phyloP scores from a whole-genome alignment of 2,113 vertebrate genomes.

The Epinephelus lanceolatus region DNA sequence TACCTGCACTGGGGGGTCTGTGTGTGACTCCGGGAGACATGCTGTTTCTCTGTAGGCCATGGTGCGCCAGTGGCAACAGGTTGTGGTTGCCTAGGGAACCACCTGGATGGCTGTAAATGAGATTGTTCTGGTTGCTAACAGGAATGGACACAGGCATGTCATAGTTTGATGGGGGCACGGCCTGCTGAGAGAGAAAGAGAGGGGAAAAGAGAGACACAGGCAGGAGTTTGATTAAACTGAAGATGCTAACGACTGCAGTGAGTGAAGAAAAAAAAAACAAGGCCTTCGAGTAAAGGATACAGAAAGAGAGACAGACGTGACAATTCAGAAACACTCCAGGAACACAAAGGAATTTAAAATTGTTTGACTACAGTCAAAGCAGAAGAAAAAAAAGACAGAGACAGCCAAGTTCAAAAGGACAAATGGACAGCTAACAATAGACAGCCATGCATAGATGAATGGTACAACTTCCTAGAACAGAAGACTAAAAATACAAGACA shows the following conservation, averaged over 20 bases:
- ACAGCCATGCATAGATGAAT: slow-evolving; percentile 39
- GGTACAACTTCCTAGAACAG: slow-evolving; percentile 21
- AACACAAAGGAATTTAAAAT: slow-evolving; percentile 36
- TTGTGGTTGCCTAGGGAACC: slow-evolving; percentile 97
- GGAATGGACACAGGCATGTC: slow-evolving; percentile 99
- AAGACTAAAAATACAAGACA: slow-evolving; percentile 41
- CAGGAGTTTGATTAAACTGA: slow-evolving; percentile 42
- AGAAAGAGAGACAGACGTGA: slow-evolving; percentile 6
- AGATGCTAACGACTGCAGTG: neutral
- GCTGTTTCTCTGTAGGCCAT: slow-evolving; percentile 98
- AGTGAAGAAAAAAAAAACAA: slow-evolving; percentile 16
- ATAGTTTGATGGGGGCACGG: slow-evolving; percentile 96
- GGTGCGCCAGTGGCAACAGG: slow-evolving; percentile 96
- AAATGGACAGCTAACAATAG: slow-evolving; percentile 43
- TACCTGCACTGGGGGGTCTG: slow-evolving; percentile 99
- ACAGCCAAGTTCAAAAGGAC: slow-evolving; percentile 44
- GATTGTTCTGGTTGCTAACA: slow-evolving; percentile 96
- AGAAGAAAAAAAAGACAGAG: slow-evolving; percentile 21
- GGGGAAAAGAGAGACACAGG: slow-evolving; percentile 30
- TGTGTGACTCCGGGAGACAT: slow-evolving; percentile 98
- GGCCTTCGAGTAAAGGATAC: slow-evolving; percentile 9
- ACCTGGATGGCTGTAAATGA: slow-evolving; percentile 96
- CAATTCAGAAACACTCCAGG: slow-evolving; percentile 38
- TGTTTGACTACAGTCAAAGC: slow-evolving; percentile 3
- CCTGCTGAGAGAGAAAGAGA: slow-evolving; percentile 82